These are phyloP conservation scores for Drosophila pallidifrons DNA, from an alignment of 1,140 invertebrate species.

Conservation along the genomic window DNA sequence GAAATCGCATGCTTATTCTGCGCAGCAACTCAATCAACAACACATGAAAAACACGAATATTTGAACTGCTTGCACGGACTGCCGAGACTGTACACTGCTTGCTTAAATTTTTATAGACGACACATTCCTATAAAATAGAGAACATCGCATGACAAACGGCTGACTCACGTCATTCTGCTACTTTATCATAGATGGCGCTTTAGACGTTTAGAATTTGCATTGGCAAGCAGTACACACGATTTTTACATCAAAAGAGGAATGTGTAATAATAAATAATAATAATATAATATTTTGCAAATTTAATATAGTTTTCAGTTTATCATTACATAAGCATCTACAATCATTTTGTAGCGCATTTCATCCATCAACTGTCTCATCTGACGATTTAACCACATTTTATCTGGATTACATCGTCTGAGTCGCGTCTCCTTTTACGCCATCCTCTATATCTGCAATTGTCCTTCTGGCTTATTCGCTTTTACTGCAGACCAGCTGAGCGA, in stretches of 20 bases:
- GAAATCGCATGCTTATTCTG: background rate
- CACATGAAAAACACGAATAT: background rate
- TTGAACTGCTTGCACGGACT: background rate
- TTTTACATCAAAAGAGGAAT: background rate
- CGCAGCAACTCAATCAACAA: background rate
- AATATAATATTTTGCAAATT: background rate
- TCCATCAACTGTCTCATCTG: background rate
- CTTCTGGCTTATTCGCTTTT: slow-evolving; percentile 44
- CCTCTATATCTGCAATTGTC: slow-evolving; percentile 1
- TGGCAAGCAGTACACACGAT: background rate
- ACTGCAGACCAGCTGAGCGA: slow-evolving; percentile 28
- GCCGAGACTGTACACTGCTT: background rate
- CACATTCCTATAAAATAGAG: background rate
- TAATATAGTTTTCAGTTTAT: background rate
- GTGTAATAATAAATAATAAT: background rate
- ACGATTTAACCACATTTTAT: background rate
- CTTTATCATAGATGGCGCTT: background rate
- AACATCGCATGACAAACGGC: background rate
- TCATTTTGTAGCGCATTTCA: background rate
- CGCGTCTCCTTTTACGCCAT: background rate
- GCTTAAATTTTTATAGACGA: background rate
- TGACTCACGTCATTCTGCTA: background rate
- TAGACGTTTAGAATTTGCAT: background rate
- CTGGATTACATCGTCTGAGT: background rate
- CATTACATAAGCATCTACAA: background rate